Base-by-base conservation (phyloP, 2,113 vertebrate genomes). In the Poeciliopsis turrubarensis region DNA sequence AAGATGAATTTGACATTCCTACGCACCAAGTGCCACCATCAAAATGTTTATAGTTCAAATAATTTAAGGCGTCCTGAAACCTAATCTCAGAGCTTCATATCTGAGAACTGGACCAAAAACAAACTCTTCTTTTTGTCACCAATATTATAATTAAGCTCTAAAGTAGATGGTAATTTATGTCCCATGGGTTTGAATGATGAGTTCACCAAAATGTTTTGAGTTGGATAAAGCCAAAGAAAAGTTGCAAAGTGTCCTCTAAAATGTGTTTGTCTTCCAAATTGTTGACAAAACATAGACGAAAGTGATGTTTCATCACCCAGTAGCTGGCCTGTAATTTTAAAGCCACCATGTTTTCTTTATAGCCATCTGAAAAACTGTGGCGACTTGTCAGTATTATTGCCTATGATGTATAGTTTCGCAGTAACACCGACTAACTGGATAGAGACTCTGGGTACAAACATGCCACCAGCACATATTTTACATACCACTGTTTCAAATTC, bases 71-170 rank as follows among this genome's bases (percentile, higher is more conserved):
- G 0, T 72, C 34, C 60, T 68, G 47, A 72, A 77, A 51, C 30
- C 75, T 73, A 62, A 80, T 76, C 61, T 73, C 44, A 15, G 78
- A 81, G 70, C 2, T 31, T 32, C 4, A 6, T 41, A n/a, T 70
- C 65, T 31, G 70, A 80, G 65, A 80, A 0, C 2, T 19, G 15
- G 77, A 80, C 47, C 37, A 60, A 75, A 70, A 30, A 30, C 12
- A 6, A 72, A 47, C 11, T 37, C 31, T n/a, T 54, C 57, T 54
- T 22, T 54, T 37, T 10, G 30, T 79, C 79, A 8, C 41, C 26
- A 54, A 80, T 14, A 15, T 47, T 17, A 75, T 51, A 15, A 26
- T 22, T 26, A 54, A n/a, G 39, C 39, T 41, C 39, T 41, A 41
- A 41, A 41, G 3, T 41, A 41, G 39, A 41, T 10, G 15, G 14